Base-by-base conservation (phyloP, 2,888 invertebrate genomes). In the Atherix ibis region DNA sequence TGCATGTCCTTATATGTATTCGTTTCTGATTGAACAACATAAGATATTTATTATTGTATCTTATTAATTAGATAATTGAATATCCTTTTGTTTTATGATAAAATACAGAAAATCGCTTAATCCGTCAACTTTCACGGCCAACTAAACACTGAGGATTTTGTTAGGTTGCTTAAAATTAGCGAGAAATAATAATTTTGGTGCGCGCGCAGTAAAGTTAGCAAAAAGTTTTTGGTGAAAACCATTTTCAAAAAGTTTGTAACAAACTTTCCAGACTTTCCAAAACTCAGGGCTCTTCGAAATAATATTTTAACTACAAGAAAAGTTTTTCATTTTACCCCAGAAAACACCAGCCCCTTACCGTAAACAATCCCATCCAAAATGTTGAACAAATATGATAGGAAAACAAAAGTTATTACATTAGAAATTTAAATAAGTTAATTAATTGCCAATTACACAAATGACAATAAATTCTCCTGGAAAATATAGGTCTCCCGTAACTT, bases 241-340 rank as follows among this genome's bases (percentile, higher is more conserved):
- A 30, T 13, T 31, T 35, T 33, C 31, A 35, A 34, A 35, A 35
- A 26, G 30, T 35, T 35, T 30, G 30, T 35, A 32, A 26, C 22
- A 40, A 40, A 40, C 40, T 40, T 40, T 40, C 40, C 40, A 40
- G 40, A 40, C 40, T 40, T 37, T 37, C 37, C 27, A 29, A 38
- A 38, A 38, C 35, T 35, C 35, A 13, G 34, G 36, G 35, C 22
- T 22, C 6, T 10, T 22, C 22, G 22, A 6, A 8, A 22, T 10
- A 22, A 22, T 22, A 8, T 22, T 22, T 10, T 8, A 22, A 6
- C 10, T 8, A 22, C 22, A 22, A 10, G 22, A 22, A 22, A 22
- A 22, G 6, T 22, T 22, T 22, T 22, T 22, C 22, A 22, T 22
- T 22, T 22, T 10, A n/a, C n/a, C n/a, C n/a, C n/a, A n/a, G n/a